Evolutionary conservation across 2,113 vertebrate genomes (phyloP), one percentile per base, ranked within the genome.

Genomic region (Poeciliopsis prolifica): DNA sequence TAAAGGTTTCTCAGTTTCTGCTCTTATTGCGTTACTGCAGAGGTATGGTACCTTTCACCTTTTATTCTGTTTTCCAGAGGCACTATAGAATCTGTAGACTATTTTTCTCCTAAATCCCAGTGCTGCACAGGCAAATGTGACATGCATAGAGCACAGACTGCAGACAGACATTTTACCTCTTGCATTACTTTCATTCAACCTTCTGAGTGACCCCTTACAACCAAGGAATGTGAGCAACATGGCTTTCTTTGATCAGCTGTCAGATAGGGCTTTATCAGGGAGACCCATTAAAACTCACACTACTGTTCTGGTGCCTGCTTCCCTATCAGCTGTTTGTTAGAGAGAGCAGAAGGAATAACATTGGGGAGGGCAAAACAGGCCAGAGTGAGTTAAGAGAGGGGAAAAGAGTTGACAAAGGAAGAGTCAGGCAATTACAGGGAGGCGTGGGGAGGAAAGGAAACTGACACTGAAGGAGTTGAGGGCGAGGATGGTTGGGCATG

Each of bases 261-360:
- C 80, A 88, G 87, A 90, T 86, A 62, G 86, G 71, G 62, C 74
- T 88, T 90, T 81, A 90, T 75, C 77, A 79, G 30, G 62, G 37
- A 81, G 35, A 63, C 72, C 61, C 77, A 82, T 87, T 84, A 84
- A 85, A 85, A 78, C 54, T 69, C 71, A 42, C 79, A 84, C 70
- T 51, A 58, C 54, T 65, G 68, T 82, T 80, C 64, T 74, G 74
- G 75, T 79, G 75, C 19, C 72, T 73, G 65, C 77, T 80, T 35
- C 40, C 66, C 65, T 70, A 77, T 81, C 72, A 91, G 73, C 64
- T 88, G 72, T 86, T 82, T 86, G 77, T 81, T 86, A 79, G 68
- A 65, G 72, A 70, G 62, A 75, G 17, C 26, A 10, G 37, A 69
- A 13, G 61, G 3, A 65, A 62, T 58, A 13, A 68, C 28, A 65